Evolutionary conservation across 2,888 invertebrate species (phyloP), one percentile per base, ranked within the genome.

Genomic region (Agriotes lineatus): DNA sequence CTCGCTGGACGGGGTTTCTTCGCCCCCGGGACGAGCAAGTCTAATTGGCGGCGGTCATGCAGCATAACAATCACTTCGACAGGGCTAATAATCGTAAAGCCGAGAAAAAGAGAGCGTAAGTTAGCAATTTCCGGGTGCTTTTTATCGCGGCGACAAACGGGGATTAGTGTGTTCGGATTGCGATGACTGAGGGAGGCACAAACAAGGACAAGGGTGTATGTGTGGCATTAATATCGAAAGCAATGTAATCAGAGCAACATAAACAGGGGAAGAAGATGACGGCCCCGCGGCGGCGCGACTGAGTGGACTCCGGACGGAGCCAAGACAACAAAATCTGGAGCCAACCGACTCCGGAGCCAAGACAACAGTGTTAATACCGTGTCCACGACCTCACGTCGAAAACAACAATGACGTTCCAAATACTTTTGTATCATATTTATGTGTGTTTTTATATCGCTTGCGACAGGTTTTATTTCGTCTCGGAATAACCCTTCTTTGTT

Each of bases 211-310:
- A 1, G 9, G 20, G 70, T 73, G 71, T 73, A 72, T 76, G 73
- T 77, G 74, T 76, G 76, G 75, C 78, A 81, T 80, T 81, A 81
- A 81, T 80, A 80, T 79, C 80, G 78, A 76, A 76, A 76, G 75
- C 69, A 68, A 72, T 68, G 63, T 61, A 68, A 70, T 71, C 71
- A 71, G 73, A 75, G 77, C 74, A 77, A 78, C 77, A 79, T 78
- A 79, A 80, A 80, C 79, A 80, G 78, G 78, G 79, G 77, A 79
- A 76, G 77, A n/a, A n/a, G n/a, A 71, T 70, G 69, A 71, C 72
- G 75, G 75, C 69, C 79, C 78, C 80, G 80, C n/a, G 67, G 72
- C 73, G 81, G 71, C 80, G 79, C 78, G 80, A 76, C 79, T 76
- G 71, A 78, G 80, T 77, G 79, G 79, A 79, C 79, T n/a, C 72